Evolutionary conservation across 2,797 vertebrate species (phyloP).

Genomic region (Ptychadena robeensis): DNA sequence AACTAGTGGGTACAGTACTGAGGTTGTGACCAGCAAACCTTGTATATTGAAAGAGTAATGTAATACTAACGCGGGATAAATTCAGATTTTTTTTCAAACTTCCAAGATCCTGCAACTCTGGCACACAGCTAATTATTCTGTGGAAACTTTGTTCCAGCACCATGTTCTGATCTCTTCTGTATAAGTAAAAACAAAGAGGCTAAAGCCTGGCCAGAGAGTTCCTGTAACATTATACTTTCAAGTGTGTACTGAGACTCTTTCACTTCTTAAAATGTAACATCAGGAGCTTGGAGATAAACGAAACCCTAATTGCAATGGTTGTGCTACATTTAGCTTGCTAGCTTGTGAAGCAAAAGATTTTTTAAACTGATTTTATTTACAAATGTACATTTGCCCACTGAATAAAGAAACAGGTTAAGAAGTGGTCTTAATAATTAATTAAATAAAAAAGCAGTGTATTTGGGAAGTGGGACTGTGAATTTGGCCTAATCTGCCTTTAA

Average conservation of each 20-base stretch:
- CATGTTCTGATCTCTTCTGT: constrained; percentile 32
- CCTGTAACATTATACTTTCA: constrained; percentile 40
- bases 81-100: constrained; percentile 55
- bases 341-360: too few species aligned
- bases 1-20: constrained; percentile 68
- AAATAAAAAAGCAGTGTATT: too few species aligned
- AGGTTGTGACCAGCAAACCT: constrained; percentile 66
- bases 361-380: not conserved
- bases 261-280: constrained; percentile 59
- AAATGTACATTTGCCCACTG: not conserved
- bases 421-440: too few species aligned
- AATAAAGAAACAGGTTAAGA: too few species aligned
- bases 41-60: constrained; percentile 64
- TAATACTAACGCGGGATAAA: constrained; percentile 58
- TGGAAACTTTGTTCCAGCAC: constrained; percentile 45
- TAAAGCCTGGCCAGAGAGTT: constrained; percentile 29
- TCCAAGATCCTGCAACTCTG: constrained; percentile 57
- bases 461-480: too few species aligned
- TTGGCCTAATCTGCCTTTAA: too few species aligned
- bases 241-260: constrained; percentile 56
- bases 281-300: constrained; percentile 59
- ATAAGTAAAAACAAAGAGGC: constrained; percentile 55
- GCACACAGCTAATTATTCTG: constrained; percentile 56
- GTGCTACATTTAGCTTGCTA: not conserved
- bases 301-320: constrained; percentile 25